Base-by-base conservation (phyloP, 2,888 invertebrate genomes). In the Slavum lentiscoides region DNA sequence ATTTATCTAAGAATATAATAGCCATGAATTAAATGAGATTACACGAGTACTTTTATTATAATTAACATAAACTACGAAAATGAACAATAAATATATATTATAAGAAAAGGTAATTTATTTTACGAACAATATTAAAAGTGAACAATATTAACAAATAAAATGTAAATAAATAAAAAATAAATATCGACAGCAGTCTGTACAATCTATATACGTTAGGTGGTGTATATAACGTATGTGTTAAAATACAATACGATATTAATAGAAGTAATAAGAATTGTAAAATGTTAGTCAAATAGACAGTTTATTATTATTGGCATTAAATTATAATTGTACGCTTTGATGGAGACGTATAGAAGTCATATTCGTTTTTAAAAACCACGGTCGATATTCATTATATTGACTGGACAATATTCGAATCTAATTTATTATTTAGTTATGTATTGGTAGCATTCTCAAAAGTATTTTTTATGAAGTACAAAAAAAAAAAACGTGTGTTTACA, bases 181-280 rank as follows among this genome's bases (percentile, higher is more conserved):
- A 49, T 21, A 74, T 49, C 23, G 62, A 74, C 21, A 62, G 49
- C 62, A 74, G 73, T 74, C 73, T 74, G 73, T 74, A 74, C 19
- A 49, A 62, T 74, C 73, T 62, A 74, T 62, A 23, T 49, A 43
- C 21, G 21, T 30, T 30, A 30, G 30, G 30, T 30, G 1, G 1
- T 30, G 1, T 2, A 2, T 30, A 30, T 30, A 30, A 30, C 30
- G 30, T 4, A 30, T 30, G 30, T 49, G 23, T 23, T 53, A 53
- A 74, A 74, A 62, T 74, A 74, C 21, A 67, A 67, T 43, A 67
- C 1, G 43, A n/a, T 30, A 30, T 67, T 13, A 66, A 55, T 55
- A 67, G 49, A 43, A 66, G 39, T 67, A 21, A 67, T 30, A 43
- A 67, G 3, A 3, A 58, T 19, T 21, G 15, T 8, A n/a, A 11